Percentiles rank a stretch among this genome's conserved stretches.
Evolutionary conservation across 2,888 invertebrate genomes (phyloP).

Genomic region (Trachelus iudaicus): DNA sequence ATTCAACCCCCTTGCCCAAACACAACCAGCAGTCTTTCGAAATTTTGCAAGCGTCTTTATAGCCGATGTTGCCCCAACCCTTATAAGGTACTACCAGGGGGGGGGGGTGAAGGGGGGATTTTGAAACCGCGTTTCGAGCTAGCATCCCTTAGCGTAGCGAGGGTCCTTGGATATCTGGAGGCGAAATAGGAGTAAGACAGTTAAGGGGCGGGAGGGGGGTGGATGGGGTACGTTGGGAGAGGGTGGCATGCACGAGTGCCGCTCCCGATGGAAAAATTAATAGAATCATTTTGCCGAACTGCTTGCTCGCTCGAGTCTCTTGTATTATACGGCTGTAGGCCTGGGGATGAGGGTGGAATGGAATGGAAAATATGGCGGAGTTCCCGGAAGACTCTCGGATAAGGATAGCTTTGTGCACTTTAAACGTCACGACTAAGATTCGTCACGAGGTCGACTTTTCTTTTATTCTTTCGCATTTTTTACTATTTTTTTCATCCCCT

Average conservation of each 20-base stretch:
- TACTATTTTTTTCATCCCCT: neutral
- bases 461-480: neutral
- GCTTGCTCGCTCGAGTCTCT: constrained; percentile 27
- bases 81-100: neutral
- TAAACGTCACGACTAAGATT: constrained; percentile 50
- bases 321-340: constrained; percentile 7
- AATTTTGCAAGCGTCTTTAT: constrained; percentile 35
- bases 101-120: neutral
- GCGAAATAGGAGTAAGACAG: neutral
- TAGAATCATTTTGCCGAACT: constrained; percentile 62
- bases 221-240: constrained; percentile 21
- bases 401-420: constrained; percentile 49
- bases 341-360: constrained; percentile 24
- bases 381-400: constrained; percentile 34
- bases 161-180: neutral
- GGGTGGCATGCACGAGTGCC: constrained; percentile 63
- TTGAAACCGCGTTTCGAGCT: neutral
- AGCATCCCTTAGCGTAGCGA: neutral
- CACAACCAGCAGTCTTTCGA: constrained; percentile 10
- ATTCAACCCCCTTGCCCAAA: constrained; percentile 17
- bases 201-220: neutral
- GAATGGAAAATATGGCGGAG: constrained; percentile 45
- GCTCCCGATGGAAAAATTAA: constrained; percentile 63
- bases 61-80: constrained; percentile 1
- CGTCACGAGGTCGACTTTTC: constrained; percentile 38